Conservation (phyloP, 2,797 vertebrate species). For the Sibirionetta formosa region DNA sequence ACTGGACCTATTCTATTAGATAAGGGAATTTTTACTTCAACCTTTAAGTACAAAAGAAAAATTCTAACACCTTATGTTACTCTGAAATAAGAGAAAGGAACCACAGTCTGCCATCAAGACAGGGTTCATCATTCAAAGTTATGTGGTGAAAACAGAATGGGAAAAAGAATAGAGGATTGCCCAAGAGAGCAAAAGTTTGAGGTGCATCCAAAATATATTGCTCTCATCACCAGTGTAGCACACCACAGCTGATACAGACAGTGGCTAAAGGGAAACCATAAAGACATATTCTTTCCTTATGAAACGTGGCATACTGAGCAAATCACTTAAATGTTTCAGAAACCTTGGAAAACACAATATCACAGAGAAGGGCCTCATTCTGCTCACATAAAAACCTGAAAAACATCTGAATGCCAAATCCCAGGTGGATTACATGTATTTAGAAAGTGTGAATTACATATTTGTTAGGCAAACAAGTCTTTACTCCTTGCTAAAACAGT, state of each 20-base stretch:
- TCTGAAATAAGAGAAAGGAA: neutral
- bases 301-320: neutral
- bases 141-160: neutral
- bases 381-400: neutral
- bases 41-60: neutral
- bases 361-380: neutral
- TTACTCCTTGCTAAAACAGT: neutral
- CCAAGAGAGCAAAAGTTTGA: neutral
- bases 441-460: accelerated
- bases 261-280: neutral
- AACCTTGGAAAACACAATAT: neutral
- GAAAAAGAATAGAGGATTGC: neutral
- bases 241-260: neutral
- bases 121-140: neutral
- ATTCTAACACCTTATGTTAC: neutral
- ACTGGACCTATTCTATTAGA: neutral
- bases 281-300: neutral
- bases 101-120: neutral
- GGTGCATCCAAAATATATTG: accelerated
- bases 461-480: neutral
- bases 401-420: neutral
- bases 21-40: neutral
- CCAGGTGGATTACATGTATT: neutral
- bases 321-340: neutral
- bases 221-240: neutral